Evolutionary conservation across 1,140 invertebrate species (phyloP).

Genomic region (Pygmarrhopalites habei): DNA sequence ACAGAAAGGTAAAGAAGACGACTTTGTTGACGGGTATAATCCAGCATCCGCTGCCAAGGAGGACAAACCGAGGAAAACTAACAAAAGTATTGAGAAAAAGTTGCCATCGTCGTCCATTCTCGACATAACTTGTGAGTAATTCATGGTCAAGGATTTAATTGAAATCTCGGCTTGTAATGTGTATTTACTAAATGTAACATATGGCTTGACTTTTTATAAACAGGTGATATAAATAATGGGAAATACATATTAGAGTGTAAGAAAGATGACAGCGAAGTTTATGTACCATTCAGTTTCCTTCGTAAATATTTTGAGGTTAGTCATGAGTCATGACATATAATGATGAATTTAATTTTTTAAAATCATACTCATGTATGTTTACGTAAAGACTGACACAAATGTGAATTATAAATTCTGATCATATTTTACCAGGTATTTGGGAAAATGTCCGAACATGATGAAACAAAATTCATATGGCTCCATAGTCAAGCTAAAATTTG

Average conservation of each 20-base stretch:
- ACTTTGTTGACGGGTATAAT: too few relatives aligned
- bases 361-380: not conserved
- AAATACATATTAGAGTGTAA: constrained; percentile 76
- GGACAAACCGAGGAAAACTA: too few relatives aligned
- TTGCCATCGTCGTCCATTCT: too few relatives aligned
- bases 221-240: constrained; percentile 64
- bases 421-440: constrained; percentile 57
- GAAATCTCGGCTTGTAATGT: too few relatives aligned
- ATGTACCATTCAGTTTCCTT: constrained; percentile 85
- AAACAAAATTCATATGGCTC: constrained; percentile 81
- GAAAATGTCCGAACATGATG: constrained; percentile 61
- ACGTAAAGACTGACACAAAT: not conserved
- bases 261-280: constrained; percentile 79
- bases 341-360: not conserved
- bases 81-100: too few relatives aligned
- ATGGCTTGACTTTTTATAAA: too few relatives aligned
- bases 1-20: too few relatives aligned
- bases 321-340: not conserved
- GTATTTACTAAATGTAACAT: too few relatives aligned
- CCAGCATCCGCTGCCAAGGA: too few relatives aligned
- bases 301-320: constrained; percentile 88
- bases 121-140: too few relatives aligned
- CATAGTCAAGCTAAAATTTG: constrained; percentile 91
- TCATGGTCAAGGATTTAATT: too few relatives aligned
- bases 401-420: not conserved